Percentiles rank a stretch among this genome's conserved stretches.
These are phyloP conservation scores for Trachurus trachurus DNA, from an alignment of 2,797 vertebrate genomes.

Conservation along the genomic window DNA sequence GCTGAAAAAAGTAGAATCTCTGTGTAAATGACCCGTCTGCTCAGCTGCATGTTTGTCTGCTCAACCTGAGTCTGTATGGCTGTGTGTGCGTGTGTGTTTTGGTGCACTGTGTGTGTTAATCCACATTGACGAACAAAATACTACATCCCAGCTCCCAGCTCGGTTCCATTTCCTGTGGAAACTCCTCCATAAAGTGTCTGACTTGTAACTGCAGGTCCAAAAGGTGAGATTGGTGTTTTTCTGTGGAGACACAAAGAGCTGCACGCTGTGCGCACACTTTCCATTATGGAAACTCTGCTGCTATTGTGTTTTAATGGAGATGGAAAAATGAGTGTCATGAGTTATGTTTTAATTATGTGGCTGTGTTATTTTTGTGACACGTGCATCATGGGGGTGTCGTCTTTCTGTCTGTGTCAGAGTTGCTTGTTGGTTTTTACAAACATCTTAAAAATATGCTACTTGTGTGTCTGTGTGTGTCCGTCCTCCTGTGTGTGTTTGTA, in stretches of 20 bases:
- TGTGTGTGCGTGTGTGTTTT: background rate
- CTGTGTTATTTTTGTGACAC: background rate
- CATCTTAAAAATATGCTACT: background rate
- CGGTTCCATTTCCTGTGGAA: slow-evolving; percentile 65
- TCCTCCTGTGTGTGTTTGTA: background rate
- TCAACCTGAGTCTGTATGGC: background rate
- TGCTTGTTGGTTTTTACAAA: background rate
- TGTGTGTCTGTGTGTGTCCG: background rate
- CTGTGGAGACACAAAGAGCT: background rate
- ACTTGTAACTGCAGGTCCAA: slow-evolving; percentile 31
- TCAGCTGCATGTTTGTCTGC: background rate
- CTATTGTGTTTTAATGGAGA: background rate
- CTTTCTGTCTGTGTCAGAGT: background rate
- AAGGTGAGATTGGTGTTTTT: slow-evolving; percentile 37
- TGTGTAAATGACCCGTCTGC: slow-evolving; percentile 1
- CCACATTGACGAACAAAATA: slow-evolving; percentile 4
- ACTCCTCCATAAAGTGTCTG: slow-evolving; percentile 6
- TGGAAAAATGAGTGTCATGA: slow-evolving; percentile 8
- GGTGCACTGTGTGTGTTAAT: background rate
- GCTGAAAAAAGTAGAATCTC: slow-evolving; percentile 9
- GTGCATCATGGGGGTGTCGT: background rate
- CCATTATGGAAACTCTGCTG: slow-evolving; percentile 28
- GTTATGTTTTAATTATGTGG: background rate
- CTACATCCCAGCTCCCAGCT: background rate
- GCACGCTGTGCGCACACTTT: background rate